Evolutionary conservation across 2,113 vertebrate genomes (phyloP).

Genomic region (Prolemur simus): DNA sequence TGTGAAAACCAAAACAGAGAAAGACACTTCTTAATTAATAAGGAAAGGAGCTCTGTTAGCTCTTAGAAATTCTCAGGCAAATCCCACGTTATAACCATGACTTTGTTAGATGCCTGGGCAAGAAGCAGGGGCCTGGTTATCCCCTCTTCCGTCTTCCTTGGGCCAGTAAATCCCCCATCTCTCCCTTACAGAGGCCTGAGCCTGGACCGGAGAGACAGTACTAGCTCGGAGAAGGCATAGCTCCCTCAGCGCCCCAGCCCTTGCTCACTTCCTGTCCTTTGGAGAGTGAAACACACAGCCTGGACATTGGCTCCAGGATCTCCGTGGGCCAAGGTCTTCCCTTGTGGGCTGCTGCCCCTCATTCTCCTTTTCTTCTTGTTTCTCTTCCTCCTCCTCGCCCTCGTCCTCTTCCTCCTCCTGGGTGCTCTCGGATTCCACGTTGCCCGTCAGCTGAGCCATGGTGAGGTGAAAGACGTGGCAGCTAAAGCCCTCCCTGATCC

Average conservation of each 20-base stretch:
- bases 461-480: constrained; percentile 72
- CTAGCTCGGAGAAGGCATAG: background rate
- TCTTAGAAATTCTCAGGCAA: background rate
- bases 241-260: background rate
- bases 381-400: background rate
- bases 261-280: constrained; percentile 62
- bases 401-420: background rate
- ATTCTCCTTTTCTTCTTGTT: background rate
- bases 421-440: background rate
- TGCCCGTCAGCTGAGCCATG: constrained; percentile 55
- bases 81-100: background rate
- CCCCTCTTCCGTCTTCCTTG: background rate
- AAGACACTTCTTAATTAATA: background rate
- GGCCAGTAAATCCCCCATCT: background rate
- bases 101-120: background rate
- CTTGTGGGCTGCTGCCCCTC: background rate
- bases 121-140: background rate
- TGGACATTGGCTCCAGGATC: constrained; percentile 54
- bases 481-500: constrained; percentile 73
- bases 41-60: background rate
- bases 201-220: background rate
- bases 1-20: constrained; percentile 43
- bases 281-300: constrained; percentile 63
- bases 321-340: background rate
- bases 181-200: background rate